A percentile compares a stretch with the other conserved stretches of the same genome.
Conservation (phyloP, 2,113 vertebrate genomes). For the Dinomys branickii region DNA sequence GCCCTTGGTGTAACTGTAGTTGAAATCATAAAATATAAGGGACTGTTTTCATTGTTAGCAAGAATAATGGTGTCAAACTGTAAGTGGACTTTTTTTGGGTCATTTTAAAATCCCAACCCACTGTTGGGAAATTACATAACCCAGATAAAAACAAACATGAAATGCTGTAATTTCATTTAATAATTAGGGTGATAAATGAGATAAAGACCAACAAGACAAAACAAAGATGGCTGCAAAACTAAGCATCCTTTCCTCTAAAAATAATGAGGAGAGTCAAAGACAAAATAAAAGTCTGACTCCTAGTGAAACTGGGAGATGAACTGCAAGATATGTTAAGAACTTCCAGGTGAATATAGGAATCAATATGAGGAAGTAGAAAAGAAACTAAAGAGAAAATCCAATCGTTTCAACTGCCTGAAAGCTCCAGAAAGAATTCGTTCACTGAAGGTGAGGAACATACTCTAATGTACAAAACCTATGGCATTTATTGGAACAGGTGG, state of each 20-base stretch:
- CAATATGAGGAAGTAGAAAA: background rate
- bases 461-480: background rate
- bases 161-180: background rate
- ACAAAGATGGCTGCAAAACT: background rate
- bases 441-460: background rate
- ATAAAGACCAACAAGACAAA: background rate
- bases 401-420: background rate
- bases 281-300: background rate
- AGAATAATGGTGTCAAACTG: conserved; percentile 2
- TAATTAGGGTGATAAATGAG: background rate
- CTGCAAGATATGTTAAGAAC: background rate
- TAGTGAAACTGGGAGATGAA: conserved; percentile 13
- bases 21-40: background rate
- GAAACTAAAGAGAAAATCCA: background rate
- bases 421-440: background rate
- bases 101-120: background rate
- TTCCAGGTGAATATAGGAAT: background rate
- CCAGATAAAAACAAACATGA: background rate
- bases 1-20: background rate
- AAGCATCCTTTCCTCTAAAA: background rate
- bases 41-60: background rate
- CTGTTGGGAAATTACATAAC: background rate
- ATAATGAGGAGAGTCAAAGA: background rate
- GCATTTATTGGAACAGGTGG: background rate
- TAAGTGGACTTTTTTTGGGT: background rate